Evolutionary conservation across 2,888 invertebrate species (phyloP).

Genomic region (Coecobrya sp.): DNA sequence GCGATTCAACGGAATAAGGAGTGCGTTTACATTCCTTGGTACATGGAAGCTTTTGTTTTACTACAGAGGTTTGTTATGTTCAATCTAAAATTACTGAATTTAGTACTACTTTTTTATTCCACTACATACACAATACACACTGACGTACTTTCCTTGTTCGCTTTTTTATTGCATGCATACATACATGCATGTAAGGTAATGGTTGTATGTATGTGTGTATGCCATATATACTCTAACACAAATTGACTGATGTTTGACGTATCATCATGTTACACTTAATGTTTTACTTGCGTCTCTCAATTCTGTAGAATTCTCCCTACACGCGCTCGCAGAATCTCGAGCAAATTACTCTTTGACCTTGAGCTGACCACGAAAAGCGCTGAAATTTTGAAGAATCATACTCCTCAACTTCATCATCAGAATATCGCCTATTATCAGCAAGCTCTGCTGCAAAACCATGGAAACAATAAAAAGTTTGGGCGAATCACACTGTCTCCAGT

Average conservation of each 20-base stretch:
- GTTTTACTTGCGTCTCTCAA: background rate
- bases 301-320: slow-evolving; percentile 52
- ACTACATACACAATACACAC: too few relatives aligned
- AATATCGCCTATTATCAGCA: background rate
- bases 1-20: slow-evolving; percentile 90
- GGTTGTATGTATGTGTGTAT: background rate
- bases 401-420: background rate
- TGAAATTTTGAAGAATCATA: slow-evolving; percentile 63
- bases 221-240: background rate
- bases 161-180: too few relatives aligned
- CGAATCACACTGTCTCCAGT: slow-evolving; percentile 53
- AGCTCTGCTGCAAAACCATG: background rate
- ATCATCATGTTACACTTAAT: too few relatives aligned
- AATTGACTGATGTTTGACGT: background rate
- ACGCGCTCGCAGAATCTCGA: slow-evolving; percentile 58
- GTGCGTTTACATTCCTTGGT: slow-evolving; percentile 91
- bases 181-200: too few relatives aligned
- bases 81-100: background rate
- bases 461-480: slow-evolving; percentile 34
- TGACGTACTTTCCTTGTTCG: background rate
- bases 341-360: slow-evolving; percentile 75
- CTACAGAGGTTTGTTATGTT: slow-evolving; percentile 88
- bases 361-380: slow-evolving; percentile 71
- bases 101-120: background rate
- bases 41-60: slow-evolving; percentile 90